Percentiles rank a stretch among this genome's conserved stretches.
These are phyloP conservation scores for Rousettus madagascariensis DNA, from an alignment of 2,797 vertebrate species.

Conservation along the genomic window DNA sequence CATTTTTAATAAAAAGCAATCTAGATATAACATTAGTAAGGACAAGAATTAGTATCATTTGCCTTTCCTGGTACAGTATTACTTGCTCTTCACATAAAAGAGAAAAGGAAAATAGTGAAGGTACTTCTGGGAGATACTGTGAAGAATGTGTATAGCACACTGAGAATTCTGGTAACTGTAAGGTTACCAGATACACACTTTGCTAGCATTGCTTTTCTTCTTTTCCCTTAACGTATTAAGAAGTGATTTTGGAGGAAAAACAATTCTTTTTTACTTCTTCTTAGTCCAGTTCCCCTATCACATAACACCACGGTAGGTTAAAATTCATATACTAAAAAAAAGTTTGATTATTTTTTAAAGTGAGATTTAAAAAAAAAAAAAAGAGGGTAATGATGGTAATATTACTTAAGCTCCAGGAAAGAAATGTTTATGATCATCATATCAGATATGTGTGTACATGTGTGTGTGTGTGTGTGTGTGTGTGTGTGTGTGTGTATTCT, in stretches of 20 bases:
- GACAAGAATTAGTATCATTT: not conserved
- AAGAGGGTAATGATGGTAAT: not conserved
- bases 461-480: no score
- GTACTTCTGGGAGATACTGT: not conserved
- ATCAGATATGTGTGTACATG: not conserved
- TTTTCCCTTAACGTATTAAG: not conserved
- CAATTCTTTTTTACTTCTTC: not conserved
- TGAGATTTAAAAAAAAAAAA: not conserved
- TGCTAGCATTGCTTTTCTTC: not conserved
- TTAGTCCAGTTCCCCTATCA: not conserved
- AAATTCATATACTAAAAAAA: not conserved
- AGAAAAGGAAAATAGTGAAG: not conserved
- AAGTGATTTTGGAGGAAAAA: not conserved
- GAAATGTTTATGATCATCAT: not conserved
- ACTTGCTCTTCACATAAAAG: accelerated
- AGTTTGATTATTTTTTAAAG: not conserved
- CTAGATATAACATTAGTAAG: not conserved
- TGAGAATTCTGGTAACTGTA: not conserved
- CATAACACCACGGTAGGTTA: not conserved
- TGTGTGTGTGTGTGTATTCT: no score
- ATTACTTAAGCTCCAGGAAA: not conserved
- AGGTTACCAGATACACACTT: not conserved
- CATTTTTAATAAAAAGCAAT: not conserved
- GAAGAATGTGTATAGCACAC: not conserved
- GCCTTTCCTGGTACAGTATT: not conserved